Base-by-base conservation (phyloP, 2,888 invertebrate species). In the Tethea ocularis region DNA sequence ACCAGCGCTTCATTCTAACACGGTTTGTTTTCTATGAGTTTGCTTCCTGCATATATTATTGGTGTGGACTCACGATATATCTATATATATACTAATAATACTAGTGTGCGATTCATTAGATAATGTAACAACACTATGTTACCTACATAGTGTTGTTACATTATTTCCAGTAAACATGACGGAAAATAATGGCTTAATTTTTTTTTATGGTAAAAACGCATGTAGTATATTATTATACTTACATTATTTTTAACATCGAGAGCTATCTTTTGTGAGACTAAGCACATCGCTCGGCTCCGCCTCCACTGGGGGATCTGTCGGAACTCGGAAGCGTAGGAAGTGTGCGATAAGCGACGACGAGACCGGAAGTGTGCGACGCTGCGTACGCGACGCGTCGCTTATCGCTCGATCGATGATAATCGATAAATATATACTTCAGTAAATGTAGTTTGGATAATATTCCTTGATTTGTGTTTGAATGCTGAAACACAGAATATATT, bases 1-100 rank as follows among this genome's bases (percentile, higher is more conserved):
- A 57, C 57, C 17, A 52, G 13, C n/a, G 46, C 38, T 52, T 24
- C 38, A 38, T 52, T 38, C 22, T 29, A 56, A 46, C 46, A 46
- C 20, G 46, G 20, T 8, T 46, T 46, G 38, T 38, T 8, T n/a
- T 38, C 38, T 38, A 38, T 38, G 38, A n/a, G 38, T n/a, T 36
- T 36, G 4, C 36, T 15, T 36, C 4, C 36, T 36, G 15, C 51
- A 33, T 55, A 54, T 13, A 17, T 33, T 54, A 57, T 51, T 5
- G 55, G 55, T 38, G 24, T 20, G 36, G 36, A 15, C 10, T 56
- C 17, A 46, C 20, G 1, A 15, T n/a, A 20, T 20, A 46, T n/a
- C n/a, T n/a, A n/a, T n/a, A n/a, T n/a, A n/a, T n/a, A n/a, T n/a
- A n/a, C n/a, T n/a, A n/a, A n/a, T n/a, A n/a, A n/a, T n/a, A n/a